Conservation (phyloP, 2,888 invertebrate genomes). For the Scaptomyza cyrtandrae region DNA sequence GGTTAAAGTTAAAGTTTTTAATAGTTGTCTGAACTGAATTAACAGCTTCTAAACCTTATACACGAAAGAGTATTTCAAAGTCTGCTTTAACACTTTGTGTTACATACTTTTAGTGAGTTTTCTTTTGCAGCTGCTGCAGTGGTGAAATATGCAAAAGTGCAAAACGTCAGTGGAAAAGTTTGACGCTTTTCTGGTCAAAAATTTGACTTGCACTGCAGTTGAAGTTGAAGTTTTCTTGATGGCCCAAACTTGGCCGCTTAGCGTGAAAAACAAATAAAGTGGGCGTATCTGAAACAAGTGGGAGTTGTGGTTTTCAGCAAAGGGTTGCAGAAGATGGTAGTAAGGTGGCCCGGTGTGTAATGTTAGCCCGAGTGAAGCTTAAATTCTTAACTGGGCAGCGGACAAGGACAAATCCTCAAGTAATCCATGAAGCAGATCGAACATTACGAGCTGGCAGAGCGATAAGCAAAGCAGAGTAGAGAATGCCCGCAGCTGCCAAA, state of each 20-base stretch:
- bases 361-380: slow-evolving; percentile 39
- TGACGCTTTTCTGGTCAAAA: slow-evolving; percentile 76
- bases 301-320: too few relatives aligned
- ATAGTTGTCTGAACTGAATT: not conserved
- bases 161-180: slow-evolving; percentile 71
- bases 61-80: slow-evolving; percentile 15
- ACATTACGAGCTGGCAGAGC: slow-evolving; percentile 54
- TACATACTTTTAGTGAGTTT: slow-evolving; percentile 36
- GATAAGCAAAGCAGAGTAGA: slow-evolving; percentile 52
- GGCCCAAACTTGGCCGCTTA: slow-evolving; percentile 68
- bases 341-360: slow-evolving; percentile 33
- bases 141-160: slow-evolving; percentile 78
- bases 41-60: not conserved
- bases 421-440: slow-evolving; percentile 72
- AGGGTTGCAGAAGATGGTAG: not conserved
- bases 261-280: slow-evolving; percentile 78
- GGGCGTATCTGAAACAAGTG: slow-evolving; percentile 22
- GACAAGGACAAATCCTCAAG: slow-evolving; percentile 74
- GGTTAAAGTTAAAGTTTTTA: too few relatives aligned
- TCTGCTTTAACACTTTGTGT: not conserved
- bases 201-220: slow-evolving; percentile 75
- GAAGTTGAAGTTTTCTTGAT: slow-evolving; percentile 79
- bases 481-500: slow-evolving; percentile 39
- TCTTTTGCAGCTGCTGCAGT: slow-evolving; percentile 52
- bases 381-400: slow-evolving; percentile 59